A percentile compares a stretch with the other conserved stretches of the same genome.
phyloP scores from a whole-genome alignment of 23 tunicate species.

The Ciona savignyi region DNA sequence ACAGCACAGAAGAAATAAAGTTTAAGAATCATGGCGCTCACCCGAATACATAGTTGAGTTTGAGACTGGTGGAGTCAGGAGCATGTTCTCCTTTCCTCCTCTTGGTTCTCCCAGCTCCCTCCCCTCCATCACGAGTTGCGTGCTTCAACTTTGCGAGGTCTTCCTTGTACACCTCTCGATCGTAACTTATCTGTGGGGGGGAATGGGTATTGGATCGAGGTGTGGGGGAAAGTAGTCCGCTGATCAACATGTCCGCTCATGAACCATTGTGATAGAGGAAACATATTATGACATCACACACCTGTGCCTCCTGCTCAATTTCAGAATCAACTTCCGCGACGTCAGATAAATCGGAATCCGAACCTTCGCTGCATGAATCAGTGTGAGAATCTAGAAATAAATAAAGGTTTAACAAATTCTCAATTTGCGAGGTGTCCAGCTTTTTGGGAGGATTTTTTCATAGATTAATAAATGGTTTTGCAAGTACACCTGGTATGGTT shows the following conservation, averaged over 20 bases:
- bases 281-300: no score
- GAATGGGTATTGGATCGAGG: no score
- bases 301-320: constrained; percentile 87
- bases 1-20: no score
- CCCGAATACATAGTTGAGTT: constrained; percentile 76
- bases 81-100: constrained; percentile 26
- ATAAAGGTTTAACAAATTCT: no score
- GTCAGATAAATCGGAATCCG: constrained; percentile 84
- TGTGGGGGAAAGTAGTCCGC: no score
- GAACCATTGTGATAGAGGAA: background rate
- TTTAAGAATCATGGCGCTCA: no score
- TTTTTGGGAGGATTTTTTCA: no score
- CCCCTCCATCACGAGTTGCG: constrained; percentile 10
- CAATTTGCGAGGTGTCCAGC: no score
- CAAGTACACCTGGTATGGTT: no score
- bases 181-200: constrained; percentile 32
- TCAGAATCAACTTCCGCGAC: constrained; percentile 94
- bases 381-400: constrained; percentile 27
- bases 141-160: constrained; percentile 58
- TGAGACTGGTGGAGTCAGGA: constrained; percentile 43
- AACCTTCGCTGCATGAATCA: constrained; percentile 73
- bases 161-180: constrained; percentile 72
- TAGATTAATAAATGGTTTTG: no score
- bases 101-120: constrained; percentile 9
- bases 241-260: no score